These are phyloP conservation scores for Rafetus swinhoei DNA, from an alignment of 2,113 vertebrate genomes.

Conservation along the genomic window DNA sequence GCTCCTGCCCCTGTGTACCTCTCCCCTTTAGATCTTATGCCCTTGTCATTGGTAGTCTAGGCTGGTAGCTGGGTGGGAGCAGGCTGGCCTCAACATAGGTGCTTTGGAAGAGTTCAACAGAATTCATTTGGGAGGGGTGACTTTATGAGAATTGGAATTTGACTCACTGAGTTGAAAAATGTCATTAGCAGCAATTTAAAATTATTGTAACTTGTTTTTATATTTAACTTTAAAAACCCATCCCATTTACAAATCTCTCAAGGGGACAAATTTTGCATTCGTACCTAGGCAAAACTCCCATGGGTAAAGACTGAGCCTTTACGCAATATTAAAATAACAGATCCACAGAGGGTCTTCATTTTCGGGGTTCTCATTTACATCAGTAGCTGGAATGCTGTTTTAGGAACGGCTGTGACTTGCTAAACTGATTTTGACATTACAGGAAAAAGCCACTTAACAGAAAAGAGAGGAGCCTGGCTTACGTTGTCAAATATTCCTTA, in stretches of 20 bases:
- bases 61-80: neutral
- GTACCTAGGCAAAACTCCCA: neutral
- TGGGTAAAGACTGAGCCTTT: neutral
- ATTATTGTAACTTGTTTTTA: neutral
- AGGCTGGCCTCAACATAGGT: neutral
- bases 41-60: neutral
- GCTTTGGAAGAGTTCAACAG: slow-evolving; percentile 1
- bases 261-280: neutral
- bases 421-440: neutral
- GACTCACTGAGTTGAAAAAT: neutral
- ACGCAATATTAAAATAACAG: neutral
- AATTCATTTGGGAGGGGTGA: neutral
- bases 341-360: neutral
- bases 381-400: neutral
- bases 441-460: neutral
- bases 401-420: neutral
- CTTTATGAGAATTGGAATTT: neutral
- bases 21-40: neutral
- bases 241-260: neutral
- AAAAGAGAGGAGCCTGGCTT: neutral
- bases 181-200: neutral
- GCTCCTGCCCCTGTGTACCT: neutral
- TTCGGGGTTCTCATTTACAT: neutral
- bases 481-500: neutral
- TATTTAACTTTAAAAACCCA: neutral